phyloP scores from a whole-genome alignment of 1,140 invertebrate species.

The Drosophila santomea region DNA sequence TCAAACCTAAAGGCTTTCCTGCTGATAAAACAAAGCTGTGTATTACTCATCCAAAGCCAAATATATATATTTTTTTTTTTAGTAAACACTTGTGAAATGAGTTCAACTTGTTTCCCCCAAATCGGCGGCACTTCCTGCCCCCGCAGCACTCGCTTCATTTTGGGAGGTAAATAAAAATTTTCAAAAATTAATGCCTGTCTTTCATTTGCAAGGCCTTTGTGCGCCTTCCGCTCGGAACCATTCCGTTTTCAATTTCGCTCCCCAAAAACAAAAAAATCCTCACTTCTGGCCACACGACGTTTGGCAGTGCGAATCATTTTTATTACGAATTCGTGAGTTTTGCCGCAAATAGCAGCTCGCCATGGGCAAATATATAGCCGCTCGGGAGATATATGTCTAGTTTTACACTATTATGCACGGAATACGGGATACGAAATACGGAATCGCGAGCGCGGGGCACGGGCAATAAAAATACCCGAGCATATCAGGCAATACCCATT shows the following conservation, averaged over 20 bases:
- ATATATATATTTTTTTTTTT: not conserved
- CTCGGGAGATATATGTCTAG: constrained; percentile 47
- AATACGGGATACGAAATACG: constrained; percentile 26
- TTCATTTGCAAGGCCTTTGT: constrained; percentile 18
- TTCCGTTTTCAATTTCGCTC: constrained; percentile 30
- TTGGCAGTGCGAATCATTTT: constrained; percentile 71
- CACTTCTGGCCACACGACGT: constrained; percentile 71
- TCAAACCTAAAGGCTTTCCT: not conserved
- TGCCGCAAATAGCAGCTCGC: constrained; percentile 61
- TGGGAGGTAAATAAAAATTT: constrained; percentile 39
- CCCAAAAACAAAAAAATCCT: constrained; percentile 21
- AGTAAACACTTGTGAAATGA: constrained; percentile 34
- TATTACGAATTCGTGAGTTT: constrained; percentile 79
- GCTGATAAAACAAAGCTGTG: not conserved
- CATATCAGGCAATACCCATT: constrained; percentile 44
- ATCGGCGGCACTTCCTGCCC: constrained; percentile 16
- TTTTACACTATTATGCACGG: constrained; percentile 64
- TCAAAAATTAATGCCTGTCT: constrained; percentile 39
- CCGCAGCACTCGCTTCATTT: not conserved
- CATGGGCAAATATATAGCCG: constrained; percentile 32
- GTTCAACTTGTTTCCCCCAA: constrained; percentile 30
- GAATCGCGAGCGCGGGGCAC: constrained; percentile 49
- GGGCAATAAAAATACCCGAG: constrained; percentile 72
- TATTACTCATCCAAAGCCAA: not conserved
- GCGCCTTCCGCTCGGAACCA: constrained; percentile 19